Conservation (phyloP, 2,888 invertebrate species). For the Apamea epomidion region DNA sequence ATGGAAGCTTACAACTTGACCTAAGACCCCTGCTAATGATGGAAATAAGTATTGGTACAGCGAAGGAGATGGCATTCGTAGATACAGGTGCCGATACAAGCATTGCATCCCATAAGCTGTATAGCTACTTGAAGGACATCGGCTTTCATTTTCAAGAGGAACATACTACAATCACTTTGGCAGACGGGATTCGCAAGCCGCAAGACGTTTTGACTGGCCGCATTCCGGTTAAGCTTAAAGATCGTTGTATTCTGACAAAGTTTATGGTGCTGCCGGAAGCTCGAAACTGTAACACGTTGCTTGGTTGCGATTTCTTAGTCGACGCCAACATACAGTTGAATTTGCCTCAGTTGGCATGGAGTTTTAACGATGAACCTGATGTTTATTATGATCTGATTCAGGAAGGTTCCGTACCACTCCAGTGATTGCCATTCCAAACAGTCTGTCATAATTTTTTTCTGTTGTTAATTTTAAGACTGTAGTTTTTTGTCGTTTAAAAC, state of each 20-base stretch:
- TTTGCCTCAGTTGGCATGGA: constrained; percentile 62
- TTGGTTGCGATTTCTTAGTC: constrained; percentile 44
- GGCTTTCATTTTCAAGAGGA: constrained; percentile 51
- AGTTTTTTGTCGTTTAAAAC: neutral
- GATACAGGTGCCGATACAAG: constrained; percentile 38
- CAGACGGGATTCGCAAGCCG: constrained; percentile 43
- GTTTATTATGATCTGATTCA: constrained; percentile 41
- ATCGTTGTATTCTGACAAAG: constrained; percentile 50
- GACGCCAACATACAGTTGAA: constrained; percentile 66
- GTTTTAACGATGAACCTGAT: constrained; percentile 41
- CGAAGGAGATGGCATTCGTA: constrained; percentile 43
- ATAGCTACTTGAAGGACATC: constrained; percentile 48
- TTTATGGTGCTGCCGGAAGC: constrained; percentile 51
- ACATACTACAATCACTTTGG: constrained; percentile 38
- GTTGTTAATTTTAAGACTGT: neutral
- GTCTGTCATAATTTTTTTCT: neutral
- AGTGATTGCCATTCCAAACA: neutral
- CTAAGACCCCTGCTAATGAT: constrained; percentile 17
- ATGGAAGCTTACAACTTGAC: neutral
- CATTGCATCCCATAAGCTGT: constrained; percentile 46
- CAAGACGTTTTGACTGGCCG: constrained; percentile 47
- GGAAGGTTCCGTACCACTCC: constrained; percentile 1
- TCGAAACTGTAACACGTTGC: constrained; percentile 28
- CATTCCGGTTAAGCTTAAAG: constrained; percentile 46
- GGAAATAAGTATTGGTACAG: constrained; percentile 50